These are phyloP conservation scores for Xestia sexstrigata DNA, from an alignment of 2,888 invertebrate species.

Conservation along the genomic window DNA sequence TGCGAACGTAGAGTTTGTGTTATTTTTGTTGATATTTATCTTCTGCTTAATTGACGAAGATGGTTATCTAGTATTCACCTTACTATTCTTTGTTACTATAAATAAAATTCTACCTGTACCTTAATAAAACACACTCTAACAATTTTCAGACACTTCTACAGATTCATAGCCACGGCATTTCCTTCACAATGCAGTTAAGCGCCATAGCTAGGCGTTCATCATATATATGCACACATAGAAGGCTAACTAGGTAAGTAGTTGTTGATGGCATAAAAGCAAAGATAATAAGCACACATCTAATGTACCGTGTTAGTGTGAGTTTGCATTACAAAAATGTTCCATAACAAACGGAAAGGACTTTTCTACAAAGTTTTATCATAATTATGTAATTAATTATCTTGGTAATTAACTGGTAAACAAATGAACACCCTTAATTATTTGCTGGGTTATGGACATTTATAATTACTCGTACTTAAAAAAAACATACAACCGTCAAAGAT, in stretches of 20 bases:
- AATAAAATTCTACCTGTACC: not conserved
- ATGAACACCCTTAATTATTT: not conserved
- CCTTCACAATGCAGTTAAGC: conserved; percentile 42
- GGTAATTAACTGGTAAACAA: not conserved
- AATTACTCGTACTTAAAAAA: too few species aligned
- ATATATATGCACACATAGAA: not conserved
- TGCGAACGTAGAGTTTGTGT: too few species aligned
- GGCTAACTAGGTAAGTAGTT: not conserved
- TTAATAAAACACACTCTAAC: not conserved
- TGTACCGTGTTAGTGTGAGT: not conserved
- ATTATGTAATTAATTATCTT: not conserved
- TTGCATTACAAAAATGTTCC: not conserved
- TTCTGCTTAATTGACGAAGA: too few species aligned
- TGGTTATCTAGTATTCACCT: too few species aligned
- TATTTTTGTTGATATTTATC: too few species aligned
- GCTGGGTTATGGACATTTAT: not conserved
- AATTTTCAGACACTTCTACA: conserved; percentile 25
- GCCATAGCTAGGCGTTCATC: conserved; percentile 26
- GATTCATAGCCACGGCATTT: conserved; percentile 5
- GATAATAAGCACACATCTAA: not conserved
- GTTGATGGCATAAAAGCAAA: not conserved
- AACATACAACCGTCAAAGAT: not conserved
- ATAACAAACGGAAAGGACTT: not conserved
- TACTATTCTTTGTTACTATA: too few species aligned
- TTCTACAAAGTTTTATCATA: not conserved